Conservation (phyloP, 2,888 invertebrate genomes). For the Lasius fuliginosus region DNA sequence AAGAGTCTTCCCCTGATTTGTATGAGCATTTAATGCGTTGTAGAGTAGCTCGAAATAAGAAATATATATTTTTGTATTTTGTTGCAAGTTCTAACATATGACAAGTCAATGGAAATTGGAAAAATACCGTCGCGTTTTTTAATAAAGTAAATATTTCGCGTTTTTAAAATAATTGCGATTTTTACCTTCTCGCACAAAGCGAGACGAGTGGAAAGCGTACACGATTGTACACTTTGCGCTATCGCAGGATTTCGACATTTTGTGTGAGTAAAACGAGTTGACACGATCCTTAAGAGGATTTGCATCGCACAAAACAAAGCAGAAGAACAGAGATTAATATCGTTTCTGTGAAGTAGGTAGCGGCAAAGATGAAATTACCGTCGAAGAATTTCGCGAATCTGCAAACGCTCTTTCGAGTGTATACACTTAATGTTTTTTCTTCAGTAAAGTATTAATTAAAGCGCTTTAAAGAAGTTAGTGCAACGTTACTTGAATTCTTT, state of each 20-base stretch:
- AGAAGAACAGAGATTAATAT: conserved; percentile 22
- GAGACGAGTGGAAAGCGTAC: conserved; percentile 31
- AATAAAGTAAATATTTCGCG: conserved; percentile 7
- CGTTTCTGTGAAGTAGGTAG: conserved; percentile 28
- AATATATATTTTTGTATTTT: background rate
- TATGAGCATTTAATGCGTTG: background rate
- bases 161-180: conserved; percentile 36
- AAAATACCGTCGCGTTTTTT: background rate
- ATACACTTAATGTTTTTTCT: background rate
- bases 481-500: background rate
- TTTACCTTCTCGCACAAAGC: conserved; percentile 4
- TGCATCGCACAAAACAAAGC: conserved; percentile 16
- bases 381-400: background rate
- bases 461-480: background rate
- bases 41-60: background rate
- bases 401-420: background rate
- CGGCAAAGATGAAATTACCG: conserved; percentile 9
- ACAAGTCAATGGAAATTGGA: background rate
- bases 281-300: conserved; percentile 10
- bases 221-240: conserved; percentile 24
- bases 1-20: background rate
- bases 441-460: background rate
- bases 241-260: conserved; percentile 37
- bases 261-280: conserved; percentile 43
- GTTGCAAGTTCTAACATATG: background rate